A percentile compares a stretch with the other conserved stretches of the same genome.
Conservation (phyloP, 2,797 vertebrate species). For the Trachurus trachurus region DNA sequence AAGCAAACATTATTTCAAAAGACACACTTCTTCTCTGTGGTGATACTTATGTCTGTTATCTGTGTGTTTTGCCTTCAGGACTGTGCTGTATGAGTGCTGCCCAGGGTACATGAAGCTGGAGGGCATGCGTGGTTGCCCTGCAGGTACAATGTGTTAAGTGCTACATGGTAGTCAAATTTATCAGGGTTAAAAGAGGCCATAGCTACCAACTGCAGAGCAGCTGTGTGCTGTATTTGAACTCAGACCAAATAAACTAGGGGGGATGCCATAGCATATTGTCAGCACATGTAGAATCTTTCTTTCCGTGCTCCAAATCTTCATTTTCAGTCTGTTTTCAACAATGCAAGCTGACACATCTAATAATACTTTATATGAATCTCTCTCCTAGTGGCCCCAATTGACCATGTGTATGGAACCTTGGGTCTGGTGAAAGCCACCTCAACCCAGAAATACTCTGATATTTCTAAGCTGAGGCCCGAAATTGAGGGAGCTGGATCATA, state of each 20-base stretch:
- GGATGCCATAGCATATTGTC: conserved; percentile 26
- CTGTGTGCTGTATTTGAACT: conserved; percentile 38
- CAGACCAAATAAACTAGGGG: conserved; percentile 10
- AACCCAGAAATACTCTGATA: conserved; percentile 91
- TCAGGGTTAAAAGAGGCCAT: conserved; percentile 33
- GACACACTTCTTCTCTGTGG: conserved; percentile 12
- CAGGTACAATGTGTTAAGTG: conserved; percentile 86
- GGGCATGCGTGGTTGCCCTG: conserved; percentile 92
- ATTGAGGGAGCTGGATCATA: conserved; percentile 95
- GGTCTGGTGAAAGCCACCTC: conserved; percentile 90
- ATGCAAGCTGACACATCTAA: background rate
- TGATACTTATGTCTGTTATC: conserved; percentile 4
- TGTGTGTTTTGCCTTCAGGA: conserved; percentile 81
- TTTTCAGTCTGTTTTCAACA: conserved; percentile 10
- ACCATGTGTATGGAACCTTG: conserved; percentile 94
- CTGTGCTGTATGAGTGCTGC: conserved; percentile 96
- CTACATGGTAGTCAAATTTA: background rate
- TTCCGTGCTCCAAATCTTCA: background rate
- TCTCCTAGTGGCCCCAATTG: conserved; percentile 93
- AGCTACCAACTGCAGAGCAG: conserved; percentile 39
- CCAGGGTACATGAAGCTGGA: conserved; percentile 97
- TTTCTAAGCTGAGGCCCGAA: conserved; percentile 91
- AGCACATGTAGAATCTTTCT: conserved; percentile 18
- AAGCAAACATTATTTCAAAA: conserved; percentile 21
- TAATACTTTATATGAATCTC: conserved; percentile 10